phyloP scores from a whole-genome alignment of 2,113 vertebrate species.

The Seriola aureovittata region DNA sequence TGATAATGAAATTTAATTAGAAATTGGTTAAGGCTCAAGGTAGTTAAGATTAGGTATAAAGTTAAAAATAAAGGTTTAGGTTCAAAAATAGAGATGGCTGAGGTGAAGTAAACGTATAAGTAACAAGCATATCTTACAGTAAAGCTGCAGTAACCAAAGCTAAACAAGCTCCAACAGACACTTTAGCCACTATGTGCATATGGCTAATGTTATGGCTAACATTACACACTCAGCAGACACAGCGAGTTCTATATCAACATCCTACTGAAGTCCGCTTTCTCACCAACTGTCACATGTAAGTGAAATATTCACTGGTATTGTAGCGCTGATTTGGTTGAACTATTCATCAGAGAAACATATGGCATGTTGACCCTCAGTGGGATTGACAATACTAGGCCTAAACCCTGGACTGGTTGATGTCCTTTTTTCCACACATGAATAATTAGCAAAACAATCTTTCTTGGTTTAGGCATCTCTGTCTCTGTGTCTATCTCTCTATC shows the following conservation, averaged over 20 bases:
- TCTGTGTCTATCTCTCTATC: not conserved
- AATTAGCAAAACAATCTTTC: constrained; percentile 3
- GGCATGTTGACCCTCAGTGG: constrained; percentile 17
- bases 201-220: not conserved
- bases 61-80: too few species aligned
- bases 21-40: too few species aligned
- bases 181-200: too few species aligned
- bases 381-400: not conserved
- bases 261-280: not conserved
- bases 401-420: not conserved
- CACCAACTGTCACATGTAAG: not conserved
- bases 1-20: too few species aligned
- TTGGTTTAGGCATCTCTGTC: constrained; percentile 19
- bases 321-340: constrained; percentile 10
- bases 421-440: not conserved
- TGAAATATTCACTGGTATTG: not conserved
- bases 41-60: too few species aligned
- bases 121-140: too few species aligned
- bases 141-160: too few species aligned
- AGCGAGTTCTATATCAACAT: not conserved
- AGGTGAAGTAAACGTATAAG: too few species aligned
- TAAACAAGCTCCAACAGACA: too few species aligned
- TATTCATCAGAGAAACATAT: constrained; percentile 10
- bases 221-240: not conserved
- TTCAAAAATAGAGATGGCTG: too few species aligned